A percentile compares a stretch with the other conserved stretches of the same genome.
These are phyloP conservation scores for Protonibea diacanthus DNA, from an alignment of 2,797 vertebrate species.

Conservation along the genomic window DNA sequence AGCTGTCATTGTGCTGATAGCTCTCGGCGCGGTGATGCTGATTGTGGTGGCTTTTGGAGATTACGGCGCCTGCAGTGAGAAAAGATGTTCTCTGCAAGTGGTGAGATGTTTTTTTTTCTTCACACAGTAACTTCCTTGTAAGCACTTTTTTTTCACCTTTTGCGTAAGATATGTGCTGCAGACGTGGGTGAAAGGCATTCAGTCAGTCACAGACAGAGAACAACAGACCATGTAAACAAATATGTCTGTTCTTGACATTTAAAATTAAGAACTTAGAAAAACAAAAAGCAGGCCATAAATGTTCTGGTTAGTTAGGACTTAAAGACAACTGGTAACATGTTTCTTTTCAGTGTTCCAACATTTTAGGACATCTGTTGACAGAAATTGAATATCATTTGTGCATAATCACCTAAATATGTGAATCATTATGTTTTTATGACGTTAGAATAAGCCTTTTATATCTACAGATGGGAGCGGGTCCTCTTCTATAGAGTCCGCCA, in stretches of 20 bases:
- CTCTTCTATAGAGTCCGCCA: too few species aligned
- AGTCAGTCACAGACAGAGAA: background rate
- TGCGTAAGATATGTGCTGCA: background rate
- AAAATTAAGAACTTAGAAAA: background rate
- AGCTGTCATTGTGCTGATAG: conserved; percentile 77
- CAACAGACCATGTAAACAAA: too few species aligned
- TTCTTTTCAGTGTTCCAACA: background rate
- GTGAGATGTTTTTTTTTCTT: conserved; percentile 52
- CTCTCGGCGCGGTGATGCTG: conserved; percentile 69
- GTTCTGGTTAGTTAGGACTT: background rate
- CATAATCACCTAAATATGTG: too few species aligned
- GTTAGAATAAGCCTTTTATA: too few species aligned
- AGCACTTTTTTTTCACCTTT: background rate
- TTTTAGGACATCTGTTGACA: background rate
- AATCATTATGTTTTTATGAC: too few species aligned
- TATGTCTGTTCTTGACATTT: background rate
- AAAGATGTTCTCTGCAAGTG: conserved; percentile 65
- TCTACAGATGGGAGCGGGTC: too few species aligned
- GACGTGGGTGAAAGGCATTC: background rate
- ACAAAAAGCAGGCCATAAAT: background rate
- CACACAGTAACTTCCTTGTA: background rate
- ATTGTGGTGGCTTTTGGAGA: conserved; percentile 73
- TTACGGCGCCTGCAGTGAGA: conserved; percentile 75
- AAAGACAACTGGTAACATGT: too few species aligned
- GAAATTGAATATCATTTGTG: too few species aligned